Evolutionary conservation across 2,888 invertebrate genomes (phyloP), one percentile per base, ranked within the genome.

Genomic region (Drosophila birchii): DNA sequence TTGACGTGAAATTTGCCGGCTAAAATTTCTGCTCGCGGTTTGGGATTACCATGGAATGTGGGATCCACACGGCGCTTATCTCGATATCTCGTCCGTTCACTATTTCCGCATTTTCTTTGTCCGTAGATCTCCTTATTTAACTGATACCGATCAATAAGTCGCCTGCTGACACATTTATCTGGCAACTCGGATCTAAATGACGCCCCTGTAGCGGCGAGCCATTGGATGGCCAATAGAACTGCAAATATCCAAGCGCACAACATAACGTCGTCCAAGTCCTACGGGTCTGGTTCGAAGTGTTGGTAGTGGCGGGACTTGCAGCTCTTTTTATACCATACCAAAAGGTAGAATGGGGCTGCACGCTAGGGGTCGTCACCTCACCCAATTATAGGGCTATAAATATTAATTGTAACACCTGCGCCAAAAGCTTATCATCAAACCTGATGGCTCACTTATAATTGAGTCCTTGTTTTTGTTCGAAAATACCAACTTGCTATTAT

Each of bases 31-130:
- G 94, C 93, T 66, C 92, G 93, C 0, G 94, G 93, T 90, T 94
- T 95, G 0, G 94, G 94, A 78, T 94, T 92, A 0, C 95, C 95
- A 49, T 92, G 92, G 79, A 95, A 94, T 9, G 93, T 93, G 5
- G 94, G 91, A 85, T 95, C 94, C 14, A 92, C 79, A 6, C 93
- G 92, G 64, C 95, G 91, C 23, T 57, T 83, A 0, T 18, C 14
- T 1, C 86, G 79, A 7, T 18, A n/a, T n/a, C 16, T 14, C 14
- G 34, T n/a, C 9, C 0, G 1, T 29, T 38, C 20, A 11, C 12
- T 18, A 11, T 12, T 12, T 2, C 3, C 39, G n/a, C 80, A 82
- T 7, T 39, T 47, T 11, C 9, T n/a, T 1, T 11, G 11, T 0
- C 67, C 78, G 58, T 82, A 85, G 2, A 85, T 34, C 8, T 56